Conservation (phyloP, 2,113 vertebrate species). For the Fregetta grallaria region DNA sequence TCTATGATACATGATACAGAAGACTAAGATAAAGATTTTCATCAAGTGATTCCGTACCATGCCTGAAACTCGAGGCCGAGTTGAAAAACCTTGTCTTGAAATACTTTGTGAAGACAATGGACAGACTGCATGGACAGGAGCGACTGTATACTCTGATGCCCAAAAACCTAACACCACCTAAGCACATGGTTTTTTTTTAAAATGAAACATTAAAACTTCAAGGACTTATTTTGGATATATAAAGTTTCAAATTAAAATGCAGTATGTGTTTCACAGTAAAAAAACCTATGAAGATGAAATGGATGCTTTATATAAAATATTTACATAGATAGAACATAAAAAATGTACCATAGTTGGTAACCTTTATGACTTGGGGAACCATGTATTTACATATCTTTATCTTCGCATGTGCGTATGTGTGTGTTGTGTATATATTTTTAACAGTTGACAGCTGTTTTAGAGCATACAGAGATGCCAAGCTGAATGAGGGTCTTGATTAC, state of each 20-base stretch:
- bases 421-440: conserved; percentile 90
- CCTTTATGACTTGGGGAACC: conserved; percentile 77
- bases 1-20: background rate
- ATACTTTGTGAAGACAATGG: background rate
- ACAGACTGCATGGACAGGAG: background rate
- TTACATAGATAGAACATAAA: conserved; percentile 74
- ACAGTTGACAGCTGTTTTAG: conserved; percentile 89
- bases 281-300: conserved; percentile 66
- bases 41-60: background rate
- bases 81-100: background rate
- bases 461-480: conserved; percentile 86
- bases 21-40: background rate
- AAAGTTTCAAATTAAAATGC: conserved; percentile 72
- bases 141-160: background rate
- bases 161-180: background rate
- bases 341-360: conserved; percentile 75
- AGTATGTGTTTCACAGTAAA: conserved; percentile 55
- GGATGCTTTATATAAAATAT: conserved; percentile 79
- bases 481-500: conserved; percentile 89
- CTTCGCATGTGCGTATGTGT: conserved; percentile 74
- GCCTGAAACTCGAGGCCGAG: background rate
- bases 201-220: conserved; percentile 27
- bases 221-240: conserved; percentile 32
- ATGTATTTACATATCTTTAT: conserved; percentile 81
- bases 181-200: background rate